These are phyloP conservation scores for Saccopteryx bilineata DNA, from an alignment of 2,113 vertebrate genomes.

Conservation along the genomic window DNA sequence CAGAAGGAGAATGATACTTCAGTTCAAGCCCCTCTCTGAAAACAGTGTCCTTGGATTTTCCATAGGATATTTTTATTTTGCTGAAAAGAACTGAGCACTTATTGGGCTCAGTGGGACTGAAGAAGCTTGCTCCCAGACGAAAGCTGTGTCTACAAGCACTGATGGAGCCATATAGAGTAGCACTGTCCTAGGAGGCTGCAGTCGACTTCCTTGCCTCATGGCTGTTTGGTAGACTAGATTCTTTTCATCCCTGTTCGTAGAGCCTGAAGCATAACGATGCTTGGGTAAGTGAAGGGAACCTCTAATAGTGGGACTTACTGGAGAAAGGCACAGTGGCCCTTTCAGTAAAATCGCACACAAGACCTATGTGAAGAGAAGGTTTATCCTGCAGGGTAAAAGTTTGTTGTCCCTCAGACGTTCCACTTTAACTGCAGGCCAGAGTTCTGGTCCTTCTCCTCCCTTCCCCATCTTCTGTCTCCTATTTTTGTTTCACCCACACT, in stretches of 20 bases:
- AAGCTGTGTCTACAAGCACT: not conserved
- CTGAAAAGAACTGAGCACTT: not conserved
- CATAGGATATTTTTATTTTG: conserved; percentile 25
- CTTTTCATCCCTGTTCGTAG: not conserved
- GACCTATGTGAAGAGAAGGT: not conserved
- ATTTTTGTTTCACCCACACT: not conserved
- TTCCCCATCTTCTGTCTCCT: not conserved
- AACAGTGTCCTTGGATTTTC: conserved; percentile 2
- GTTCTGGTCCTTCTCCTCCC: not conserved
- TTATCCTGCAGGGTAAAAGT: not conserved
- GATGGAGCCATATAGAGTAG: not conserved
- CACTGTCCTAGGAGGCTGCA: not conserved
- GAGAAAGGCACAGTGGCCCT: not conserved
- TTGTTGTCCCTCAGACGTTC: not conserved
- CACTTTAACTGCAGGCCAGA: not conserved
- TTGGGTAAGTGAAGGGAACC: not conserved
- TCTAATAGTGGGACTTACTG: not conserved
- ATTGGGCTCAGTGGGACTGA: not conserved
- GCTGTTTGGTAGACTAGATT: not conserved
- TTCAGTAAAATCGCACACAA: not conserved
- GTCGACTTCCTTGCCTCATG: not conserved
- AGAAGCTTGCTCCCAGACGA: not conserved
- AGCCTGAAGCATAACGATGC: not conserved
- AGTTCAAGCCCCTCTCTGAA: not conserved
- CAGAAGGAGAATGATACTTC: not conserved